A percentile compares a stretch with the other conserved stretches of the same genome.
Conservation (phyloP, 2,888 invertebrate genomes). For the Cephus pulcher region DNA sequence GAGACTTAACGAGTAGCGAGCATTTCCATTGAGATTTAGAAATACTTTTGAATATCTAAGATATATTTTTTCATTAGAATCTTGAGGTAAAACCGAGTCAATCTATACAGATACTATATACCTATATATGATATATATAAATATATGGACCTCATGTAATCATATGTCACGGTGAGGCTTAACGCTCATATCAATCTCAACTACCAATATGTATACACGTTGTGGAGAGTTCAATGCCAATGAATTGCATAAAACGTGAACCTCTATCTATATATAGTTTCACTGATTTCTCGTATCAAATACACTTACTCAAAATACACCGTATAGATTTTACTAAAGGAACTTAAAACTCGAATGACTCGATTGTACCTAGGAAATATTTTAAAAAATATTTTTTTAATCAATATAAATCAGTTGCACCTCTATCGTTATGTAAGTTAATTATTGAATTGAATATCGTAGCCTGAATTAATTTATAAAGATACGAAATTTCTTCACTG, state of each 20-base stretch:
- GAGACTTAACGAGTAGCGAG: not conserved
- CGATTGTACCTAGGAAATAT: not conserved
- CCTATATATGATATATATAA: not conserved
- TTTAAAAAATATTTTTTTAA: not conserved
- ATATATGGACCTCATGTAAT: not conserved
- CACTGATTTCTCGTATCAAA: not conserved
- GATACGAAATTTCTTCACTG: not conserved
- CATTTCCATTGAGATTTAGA: not conserved
- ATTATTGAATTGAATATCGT: not conserved
- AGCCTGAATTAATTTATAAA: not conserved
- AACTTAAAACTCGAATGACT: not conserved
- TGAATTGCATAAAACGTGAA: not conserved
- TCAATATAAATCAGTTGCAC: not conserved
- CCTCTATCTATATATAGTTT: not conserved
- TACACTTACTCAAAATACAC: not conserved
- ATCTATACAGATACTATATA: too few species aligned
- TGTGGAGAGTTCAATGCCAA: not conserved
- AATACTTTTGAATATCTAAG: not conserved
- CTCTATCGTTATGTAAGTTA: not conserved
- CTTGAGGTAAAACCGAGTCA: not conserved
- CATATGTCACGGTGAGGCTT: not conserved
- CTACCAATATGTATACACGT: not conserved
- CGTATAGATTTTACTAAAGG: not conserved
- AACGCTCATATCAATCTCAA: not conserved
- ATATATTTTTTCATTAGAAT: not conserved